Conservation (phyloP, 2,888 invertebrate species). For the Ariolimax columbianus region DNA sequence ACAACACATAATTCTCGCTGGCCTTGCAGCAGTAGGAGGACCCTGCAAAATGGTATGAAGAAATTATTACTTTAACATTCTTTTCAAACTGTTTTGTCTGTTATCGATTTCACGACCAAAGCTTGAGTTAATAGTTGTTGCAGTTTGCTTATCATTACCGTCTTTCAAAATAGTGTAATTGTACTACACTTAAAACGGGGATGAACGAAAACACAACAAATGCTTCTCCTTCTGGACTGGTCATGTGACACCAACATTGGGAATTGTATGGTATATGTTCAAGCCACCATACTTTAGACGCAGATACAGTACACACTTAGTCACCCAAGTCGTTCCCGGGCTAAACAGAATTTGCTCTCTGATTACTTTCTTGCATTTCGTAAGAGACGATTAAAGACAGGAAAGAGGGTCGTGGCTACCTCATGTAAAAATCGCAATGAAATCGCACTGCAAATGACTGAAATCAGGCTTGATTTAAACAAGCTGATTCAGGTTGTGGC, state of each 20-base stretch:
- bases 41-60: slow-evolving; percentile 48
- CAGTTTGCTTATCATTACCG: neutral
- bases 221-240: neutral
- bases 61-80: neutral
- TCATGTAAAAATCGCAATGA: too few relatives aligned
- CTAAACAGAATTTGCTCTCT: too few relatives aligned
- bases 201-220: slow-evolving; percentile 2
- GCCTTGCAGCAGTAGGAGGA: slow-evolving; percentile 43
- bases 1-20: slow-evolving; percentile 34
- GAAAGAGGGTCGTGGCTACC: too few relatives aligned
- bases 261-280: neutral
- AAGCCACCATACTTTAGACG: neutral
- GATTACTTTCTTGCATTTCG: too few relatives aligned
- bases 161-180: neutral
- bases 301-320: too few relatives aligned
- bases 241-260: slow-evolving; percentile 25
- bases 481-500: too few relatives aligned
- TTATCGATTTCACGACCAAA: neutral
- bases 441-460: too few relatives aligned
- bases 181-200: neutral
- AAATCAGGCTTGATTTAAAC: too few relatives aligned
- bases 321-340: too few relatives aligned
- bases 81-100: neutral
- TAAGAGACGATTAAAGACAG: too few relatives aligned
- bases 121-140: neutral